Evolutionary conservation across 2,113 vertebrate genomes (phyloP).

Genomic region (Fregata magnificens): DNA sequence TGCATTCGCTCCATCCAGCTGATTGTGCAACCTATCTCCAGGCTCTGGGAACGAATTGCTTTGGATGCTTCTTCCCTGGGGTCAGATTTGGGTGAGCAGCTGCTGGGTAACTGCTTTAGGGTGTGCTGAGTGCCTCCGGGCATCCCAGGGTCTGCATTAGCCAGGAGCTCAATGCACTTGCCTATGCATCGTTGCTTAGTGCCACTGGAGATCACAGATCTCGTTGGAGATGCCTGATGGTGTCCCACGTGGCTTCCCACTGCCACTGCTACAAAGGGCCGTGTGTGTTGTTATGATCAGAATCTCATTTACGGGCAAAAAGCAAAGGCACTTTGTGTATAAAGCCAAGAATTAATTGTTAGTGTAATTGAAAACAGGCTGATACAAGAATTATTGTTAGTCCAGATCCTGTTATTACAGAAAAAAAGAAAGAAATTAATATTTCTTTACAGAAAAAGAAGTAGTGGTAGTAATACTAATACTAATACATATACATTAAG

Average conservation of each 20-base stretch:
- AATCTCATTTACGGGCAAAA: background rate
- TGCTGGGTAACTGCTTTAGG: background rate
- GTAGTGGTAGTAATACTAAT: background rate
- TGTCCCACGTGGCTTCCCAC: background rate
- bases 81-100: background rate
- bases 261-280: background rate
- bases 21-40: background rate
- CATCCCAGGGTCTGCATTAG: background rate
- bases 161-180: background rate
- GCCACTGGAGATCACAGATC: background rate
- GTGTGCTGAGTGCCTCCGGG: background rate
- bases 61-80: background rate
- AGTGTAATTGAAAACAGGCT: background rate
- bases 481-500: no score
- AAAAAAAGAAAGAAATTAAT: background rate
- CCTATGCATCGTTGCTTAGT: rapidly evolving
- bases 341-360: background rate
- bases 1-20: background rate
- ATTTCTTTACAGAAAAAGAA: background rate
- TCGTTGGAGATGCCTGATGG: background rate
- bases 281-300: background rate
- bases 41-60: no score
- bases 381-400: no score
- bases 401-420: background rate
- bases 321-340: background rate